Evolutionary conservation across 2,797 vertebrate species (phyloP).

Genomic region (Pangasius mekongensis): DNA sequence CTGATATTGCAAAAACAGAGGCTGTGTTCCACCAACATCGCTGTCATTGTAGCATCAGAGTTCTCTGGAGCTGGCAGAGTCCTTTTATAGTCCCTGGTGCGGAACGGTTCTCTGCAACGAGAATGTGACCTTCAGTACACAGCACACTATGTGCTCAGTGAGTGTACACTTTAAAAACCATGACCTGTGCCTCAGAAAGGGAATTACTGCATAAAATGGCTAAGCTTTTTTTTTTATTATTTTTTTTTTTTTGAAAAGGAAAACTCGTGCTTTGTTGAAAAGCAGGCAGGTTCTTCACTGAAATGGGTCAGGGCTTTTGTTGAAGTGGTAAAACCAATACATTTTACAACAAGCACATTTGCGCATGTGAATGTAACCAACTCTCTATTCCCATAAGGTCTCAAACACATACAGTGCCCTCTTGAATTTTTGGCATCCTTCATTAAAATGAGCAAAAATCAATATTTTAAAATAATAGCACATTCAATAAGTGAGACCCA

Average conservation of each 20-base stretch:
- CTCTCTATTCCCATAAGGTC: neutral
- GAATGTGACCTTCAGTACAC: slow-evolving; percentile 42
- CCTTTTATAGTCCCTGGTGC: slow-evolving; percentile 36
- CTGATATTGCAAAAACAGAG: slow-evolving; percentile 20
- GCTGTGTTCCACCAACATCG: slow-evolving; percentile 58
- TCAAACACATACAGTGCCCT: neutral
- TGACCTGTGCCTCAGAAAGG: slow-evolving; percentile 7
- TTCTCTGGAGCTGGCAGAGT: slow-evolving; percentile 22
- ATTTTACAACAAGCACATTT: slow-evolving; percentile 9
- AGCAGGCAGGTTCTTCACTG: neutral
- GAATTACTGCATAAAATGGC: slow-evolving; percentile 2
- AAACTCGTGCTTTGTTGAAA: slow-evolving; percentile 19
- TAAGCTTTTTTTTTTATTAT: neutral
- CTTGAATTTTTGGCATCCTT: neutral
- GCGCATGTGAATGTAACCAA: neutral
- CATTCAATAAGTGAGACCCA: neutral
- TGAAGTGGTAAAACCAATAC: slow-evolving; percentile 17
- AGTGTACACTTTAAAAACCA: slow-evolving; percentile 4
- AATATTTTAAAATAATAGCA: neutral
- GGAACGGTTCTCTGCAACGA: slow-evolving; percentile 41
- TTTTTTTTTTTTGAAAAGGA: neutral
- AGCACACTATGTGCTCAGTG: slow-evolving; percentile 23
- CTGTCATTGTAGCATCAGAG: slow-evolving; percentile 59
- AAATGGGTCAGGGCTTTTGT: slow-evolving; percentile 18
- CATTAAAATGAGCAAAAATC: neutral